Evolutionary conservation across 2,888 invertebrate genomes (phyloP).

Genomic region (Smittia aterrima): DNA sequence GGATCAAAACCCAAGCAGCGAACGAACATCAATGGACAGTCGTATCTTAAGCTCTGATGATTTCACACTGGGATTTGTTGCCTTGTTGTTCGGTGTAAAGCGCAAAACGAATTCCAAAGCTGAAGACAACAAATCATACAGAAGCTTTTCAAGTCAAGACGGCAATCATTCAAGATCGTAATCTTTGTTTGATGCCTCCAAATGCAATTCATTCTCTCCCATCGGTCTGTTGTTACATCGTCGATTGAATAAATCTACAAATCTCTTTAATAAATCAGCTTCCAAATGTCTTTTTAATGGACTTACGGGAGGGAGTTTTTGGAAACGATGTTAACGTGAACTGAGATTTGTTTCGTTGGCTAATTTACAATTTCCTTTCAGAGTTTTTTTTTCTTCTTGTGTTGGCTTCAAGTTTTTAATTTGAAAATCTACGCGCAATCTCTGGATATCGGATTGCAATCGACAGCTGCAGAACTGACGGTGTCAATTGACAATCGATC

Average conservation of each 20-base stretch:
- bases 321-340: neutral
- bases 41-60: too few relatives aligned
- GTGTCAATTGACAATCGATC: neutral
- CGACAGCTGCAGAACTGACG: neutral
- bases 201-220: slow-evolving; percentile 37
- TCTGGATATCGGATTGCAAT: neutral
- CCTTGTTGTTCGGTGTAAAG: neutral
- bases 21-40: neutral
- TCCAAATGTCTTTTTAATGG: slow-evolving; percentile 39
- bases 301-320: neutral
- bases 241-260: slow-evolving; percentile 33
- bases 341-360: neutral
- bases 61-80: neutral
- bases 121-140: slow-evolving; percentile 35
- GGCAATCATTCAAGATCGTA: slow-evolving; percentile 42
- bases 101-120: neutral
- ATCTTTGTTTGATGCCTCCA: slow-evolving; percentile 36
- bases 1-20: neutral
- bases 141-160: slow-evolving; percentile 39
- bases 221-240: slow-evolving; percentile 12
- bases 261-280: slow-evolving; percentile 32
- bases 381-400: neutral
- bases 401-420: too few relatives aligned
- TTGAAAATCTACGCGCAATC: too few relatives aligned
- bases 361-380: slow-evolving; percentile 15